Evolutionary conservation across 2,797 vertebrate species (phyloP), one percentile per base, ranked within the genome.

Genomic region (Capromys pilorides): DNA sequence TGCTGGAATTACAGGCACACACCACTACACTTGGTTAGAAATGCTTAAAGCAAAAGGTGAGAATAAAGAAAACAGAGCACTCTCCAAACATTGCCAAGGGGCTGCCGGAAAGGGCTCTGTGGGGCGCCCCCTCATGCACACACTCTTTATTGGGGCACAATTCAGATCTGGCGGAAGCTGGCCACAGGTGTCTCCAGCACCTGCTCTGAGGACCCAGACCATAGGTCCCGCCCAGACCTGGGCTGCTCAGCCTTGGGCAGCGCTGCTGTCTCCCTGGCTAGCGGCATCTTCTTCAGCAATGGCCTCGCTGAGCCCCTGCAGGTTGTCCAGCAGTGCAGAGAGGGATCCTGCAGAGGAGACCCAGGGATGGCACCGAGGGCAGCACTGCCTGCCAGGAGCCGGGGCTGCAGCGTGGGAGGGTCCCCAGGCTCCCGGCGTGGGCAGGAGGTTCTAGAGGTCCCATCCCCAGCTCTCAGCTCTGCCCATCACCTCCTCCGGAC

Each of bases 291-390:
- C 99, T 95, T 97, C 97, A 90, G 98, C 97, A 94, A 99, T 98
- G 51, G 98, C 98, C 36, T 98, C 98, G 82, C 98, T 99, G 81
- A 99, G 98, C 91, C 97, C 97, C 81, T 98, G 99, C 83, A 99
- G 98, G 95, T 98, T 98, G 78, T 98, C 98, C 67, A 99, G 97
- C 97, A 99, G 98, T 88, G 97, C 97, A 92, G 98, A 96, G 64
- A 99, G 98, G 78, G 97, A 98, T 41, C 98, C 99, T 99, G 96
- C 89, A 75, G 97, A 90, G 73, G 13, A 28, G 41, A 45, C 5
- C 4, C 21, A 21, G 19, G 36, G 67, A 71, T 39, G 36, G 59
- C 59, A 71, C 14, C n/a, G 31, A 86, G 31, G 57, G 33, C 49
- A 36, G 67, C 22, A 12, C 67, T 18, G 0, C 0, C 33, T 10